Percentiles rank a stretch among this genome's conserved stretches.
phyloP scores from a whole-genome alignment of 2,113 vertebrate genomes.

The Prunella fulvescens region DNA sequence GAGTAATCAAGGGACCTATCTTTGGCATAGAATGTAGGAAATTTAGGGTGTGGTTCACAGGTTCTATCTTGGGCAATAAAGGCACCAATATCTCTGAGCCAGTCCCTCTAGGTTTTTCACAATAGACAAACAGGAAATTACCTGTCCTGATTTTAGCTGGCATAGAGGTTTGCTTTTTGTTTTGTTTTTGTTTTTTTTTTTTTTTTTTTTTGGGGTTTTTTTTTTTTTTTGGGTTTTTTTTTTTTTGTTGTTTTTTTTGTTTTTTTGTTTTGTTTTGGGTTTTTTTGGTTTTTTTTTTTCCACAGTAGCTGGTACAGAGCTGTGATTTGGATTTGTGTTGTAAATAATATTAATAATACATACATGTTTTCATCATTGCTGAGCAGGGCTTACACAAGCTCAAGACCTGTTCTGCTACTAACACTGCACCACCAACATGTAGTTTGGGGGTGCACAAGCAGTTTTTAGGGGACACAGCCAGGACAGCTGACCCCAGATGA shows the following conservation, averaged over 20 bases:
- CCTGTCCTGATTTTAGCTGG: neutral
- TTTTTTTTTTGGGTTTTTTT: too few species aligned
- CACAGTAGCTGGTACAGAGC: neutral
- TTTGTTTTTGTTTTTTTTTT: too few species aligned
- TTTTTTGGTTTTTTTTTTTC: neutral
- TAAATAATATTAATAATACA: neutral
- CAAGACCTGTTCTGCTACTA: neutral
- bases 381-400: neutral
- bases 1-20: neutral
- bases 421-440: neutral
- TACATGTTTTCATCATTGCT: neutral
- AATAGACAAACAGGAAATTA: neutral
- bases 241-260: too few species aligned
- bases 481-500: neutral
- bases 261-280: too few species aligned
- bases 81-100: neutral
- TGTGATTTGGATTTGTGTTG: neutral
- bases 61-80: neutral
- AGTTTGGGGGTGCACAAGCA: neutral
- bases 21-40: neutral
- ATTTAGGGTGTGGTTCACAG: neutral
- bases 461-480: neutral
- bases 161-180: neutral
- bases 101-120: constrained; percentile 1
- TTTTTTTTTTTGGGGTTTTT: too few species aligned